A percentile compares a stretch with the other conserved stretches of the same genome.
Conservation (phyloP, 2,113 vertebrate genomes). For the Silurus asotus region DNA sequence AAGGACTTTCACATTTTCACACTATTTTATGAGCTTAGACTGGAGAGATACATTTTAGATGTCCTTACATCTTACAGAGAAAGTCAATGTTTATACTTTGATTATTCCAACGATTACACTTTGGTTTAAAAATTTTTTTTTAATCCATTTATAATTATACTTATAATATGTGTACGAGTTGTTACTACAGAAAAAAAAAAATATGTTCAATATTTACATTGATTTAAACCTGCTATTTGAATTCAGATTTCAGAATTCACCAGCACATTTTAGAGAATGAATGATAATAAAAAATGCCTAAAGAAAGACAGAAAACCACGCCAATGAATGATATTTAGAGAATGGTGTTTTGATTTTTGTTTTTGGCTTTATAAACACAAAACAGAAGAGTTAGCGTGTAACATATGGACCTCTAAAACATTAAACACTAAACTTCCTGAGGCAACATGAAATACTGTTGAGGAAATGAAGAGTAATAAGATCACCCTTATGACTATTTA, state of each 20-base stretch:
- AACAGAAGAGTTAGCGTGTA: background rate
- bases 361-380: background rate
- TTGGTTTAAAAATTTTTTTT: background rate
- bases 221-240: background rate
- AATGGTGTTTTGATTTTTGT: background rate
- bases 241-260: too few relatives aligned
- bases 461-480: constrained; percentile 28
- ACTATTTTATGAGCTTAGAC: background rate
- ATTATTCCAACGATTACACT: background rate
- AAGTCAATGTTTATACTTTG: too few relatives aligned
- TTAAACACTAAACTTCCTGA: constrained; percentile 29
- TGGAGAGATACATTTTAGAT: background rate
- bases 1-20: too few relatives aligned
- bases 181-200: background rate
- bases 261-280: too few relatives aligned
- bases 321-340: background rate
- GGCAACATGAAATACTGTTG: constrained; percentile 8
- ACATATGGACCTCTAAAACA: constrained; percentile 14
- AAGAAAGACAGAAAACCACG: background rate
- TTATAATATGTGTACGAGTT: background rate
- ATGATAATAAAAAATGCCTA: background rate
- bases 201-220: background rate
- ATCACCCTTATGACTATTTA: constrained; percentile 32
- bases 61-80: background rate
- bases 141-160: background rate